A percentile compares a stretch with the other conserved stretches of the same genome.
phyloP scores from a whole-genome alignment of 2,113 vertebrate species.

The Catharus minimus region DNA sequence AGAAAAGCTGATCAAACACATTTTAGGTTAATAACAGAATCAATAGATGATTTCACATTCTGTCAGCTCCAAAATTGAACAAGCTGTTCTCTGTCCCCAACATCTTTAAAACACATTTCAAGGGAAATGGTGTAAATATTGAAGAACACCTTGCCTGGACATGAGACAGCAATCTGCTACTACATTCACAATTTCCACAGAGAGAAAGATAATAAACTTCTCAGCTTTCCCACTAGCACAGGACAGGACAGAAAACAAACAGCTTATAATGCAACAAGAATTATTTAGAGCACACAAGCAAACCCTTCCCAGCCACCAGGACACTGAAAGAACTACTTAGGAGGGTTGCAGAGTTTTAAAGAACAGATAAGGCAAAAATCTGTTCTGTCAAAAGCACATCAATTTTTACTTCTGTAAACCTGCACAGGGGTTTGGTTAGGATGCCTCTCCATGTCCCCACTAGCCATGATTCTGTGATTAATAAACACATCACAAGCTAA shows the following conservation, averaged over 20 bases:
- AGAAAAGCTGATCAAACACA: slow-evolving; percentile 42
- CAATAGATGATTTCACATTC: slow-evolving; percentile 21
- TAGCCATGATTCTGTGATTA: background rate
- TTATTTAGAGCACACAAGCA: background rate
- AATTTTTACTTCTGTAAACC: background rate
- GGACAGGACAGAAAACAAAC: background rate
- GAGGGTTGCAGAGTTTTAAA: background rate
- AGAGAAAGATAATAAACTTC: background rate
- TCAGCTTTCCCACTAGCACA: background rate
- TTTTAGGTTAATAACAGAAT: slow-evolving; percentile 43
- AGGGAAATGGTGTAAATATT: slow-evolving; percentile 10
- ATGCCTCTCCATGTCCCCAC: accelerated
- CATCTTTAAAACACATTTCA: background rate
- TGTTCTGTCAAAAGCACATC: background rate
- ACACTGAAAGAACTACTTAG: background rate
- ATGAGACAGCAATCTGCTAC: background rate
- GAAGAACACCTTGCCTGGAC: slow-evolving; percentile 10
- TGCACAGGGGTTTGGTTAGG: background rate
- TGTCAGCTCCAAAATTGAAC: background rate
- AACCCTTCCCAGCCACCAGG: background rate
- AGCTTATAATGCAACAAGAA: background rate
- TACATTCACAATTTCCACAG: background rate
- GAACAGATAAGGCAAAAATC: background rate
- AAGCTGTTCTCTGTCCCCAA: background rate
- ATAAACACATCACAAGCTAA: background rate